A percentile compares a stretch with the other conserved stretches of the same genome.
Conservation (phyloP, 2,888 invertebrate species). For the Orthosia gothica region DNA sequence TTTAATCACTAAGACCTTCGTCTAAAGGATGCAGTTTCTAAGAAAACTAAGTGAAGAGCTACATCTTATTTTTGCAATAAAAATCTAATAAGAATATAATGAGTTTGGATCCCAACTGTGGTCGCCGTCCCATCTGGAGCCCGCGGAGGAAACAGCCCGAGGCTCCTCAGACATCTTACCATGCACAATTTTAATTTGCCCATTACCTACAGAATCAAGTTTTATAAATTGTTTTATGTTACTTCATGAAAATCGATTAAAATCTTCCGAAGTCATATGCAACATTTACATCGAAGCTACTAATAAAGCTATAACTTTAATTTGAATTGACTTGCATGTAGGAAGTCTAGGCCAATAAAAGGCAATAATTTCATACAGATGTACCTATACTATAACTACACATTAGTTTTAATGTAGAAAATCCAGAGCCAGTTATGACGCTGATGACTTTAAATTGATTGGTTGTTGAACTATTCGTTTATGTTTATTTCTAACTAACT, state of each 20-base stretch:
- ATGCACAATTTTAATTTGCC: background rate
- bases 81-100: conserved; percentile 12
- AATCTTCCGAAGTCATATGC: background rate
- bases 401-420: too few relatives aligned
- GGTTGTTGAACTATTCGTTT: background rate
- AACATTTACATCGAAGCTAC: background rate
- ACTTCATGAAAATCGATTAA: background rate
- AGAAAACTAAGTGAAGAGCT: conserved; percentile 30
- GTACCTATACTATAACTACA: too few relatives aligned
- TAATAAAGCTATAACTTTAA: background rate
- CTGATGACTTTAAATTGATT: background rate
- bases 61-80: background rate
- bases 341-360: background rate
- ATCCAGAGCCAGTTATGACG: background rate
- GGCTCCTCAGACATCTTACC: background rate
- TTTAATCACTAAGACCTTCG: conserved; percentile 3
- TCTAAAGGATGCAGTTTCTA: conserved; percentile 25
- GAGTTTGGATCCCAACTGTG: conserved; percentile 4
- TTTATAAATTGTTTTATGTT: background rate
- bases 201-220: background rate
- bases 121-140: background rate
- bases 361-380: background rate
- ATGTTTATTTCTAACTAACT: background rate
- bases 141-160: background rate
- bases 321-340: background rate